Evolutionary conservation across 1,140 invertebrate species (phyloP).

Genomic region (Cryptotermes secundus): DNA sequence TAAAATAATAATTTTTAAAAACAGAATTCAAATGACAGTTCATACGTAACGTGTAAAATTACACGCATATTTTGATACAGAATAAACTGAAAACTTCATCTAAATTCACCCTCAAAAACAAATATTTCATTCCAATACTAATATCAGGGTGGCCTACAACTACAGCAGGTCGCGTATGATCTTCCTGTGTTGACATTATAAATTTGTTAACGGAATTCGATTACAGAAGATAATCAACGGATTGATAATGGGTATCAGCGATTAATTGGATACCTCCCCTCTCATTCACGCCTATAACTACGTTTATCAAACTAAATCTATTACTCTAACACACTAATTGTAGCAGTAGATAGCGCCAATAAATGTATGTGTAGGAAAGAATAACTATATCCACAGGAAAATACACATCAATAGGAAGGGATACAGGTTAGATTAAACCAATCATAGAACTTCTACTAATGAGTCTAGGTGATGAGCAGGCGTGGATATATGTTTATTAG

Average conservation of each 20-base stretch:
- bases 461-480: not conserved
- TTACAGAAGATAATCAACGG: not conserved
- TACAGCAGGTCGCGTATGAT: not conserved
- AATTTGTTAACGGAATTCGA: not conserved
- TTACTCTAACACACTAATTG: not conserved
- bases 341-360: not conserved
- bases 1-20: too few species aligned
- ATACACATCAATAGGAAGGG: not conserved
- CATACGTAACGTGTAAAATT: too few species aligned
- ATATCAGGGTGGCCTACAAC: not conserved
- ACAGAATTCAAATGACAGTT: too few species aligned
- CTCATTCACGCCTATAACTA: not conserved
- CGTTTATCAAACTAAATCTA: not conserved
- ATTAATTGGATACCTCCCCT: not conserved
- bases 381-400: not conserved
- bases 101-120: too few species aligned
- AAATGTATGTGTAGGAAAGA: not conserved
- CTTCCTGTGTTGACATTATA: not conserved
- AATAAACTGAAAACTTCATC: too few species aligned
- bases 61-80: too few species aligned
- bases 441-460: not conserved
- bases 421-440: not conserved
- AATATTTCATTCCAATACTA: too few species aligned
- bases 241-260: constrained; percentile 1
- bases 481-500: not conserved